Evolutionary conservation across 2,888 invertebrate species (phyloP), one percentile per base, ranked within the genome.

Genomic region (Leptinotarsa haldemani): DNA sequence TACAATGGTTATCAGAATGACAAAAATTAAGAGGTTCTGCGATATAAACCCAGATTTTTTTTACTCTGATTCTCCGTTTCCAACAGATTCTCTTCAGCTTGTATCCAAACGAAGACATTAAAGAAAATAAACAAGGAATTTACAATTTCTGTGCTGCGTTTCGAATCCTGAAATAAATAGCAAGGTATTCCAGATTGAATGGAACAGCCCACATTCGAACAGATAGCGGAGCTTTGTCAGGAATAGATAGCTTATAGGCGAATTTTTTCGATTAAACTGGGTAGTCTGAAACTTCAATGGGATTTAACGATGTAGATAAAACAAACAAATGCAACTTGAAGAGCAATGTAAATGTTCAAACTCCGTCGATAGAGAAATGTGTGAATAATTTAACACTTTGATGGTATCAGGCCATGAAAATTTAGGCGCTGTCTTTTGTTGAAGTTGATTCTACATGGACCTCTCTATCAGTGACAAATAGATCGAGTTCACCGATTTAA

Each of bases 281-380:
- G 61, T n/a, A 61, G 25, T 18, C 40, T 40, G 40, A 7, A 61
- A 18, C n/a, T 61, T n/a, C 30, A 61, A 30, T 16, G 40, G 61
- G 61, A 61, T 30, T 58, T 30, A 61, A 61, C 61, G 40, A 61
- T 61, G 61, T 30, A 61, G 61, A 61, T 61, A 61, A 61, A 61
- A 61, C 61, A 61, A 61, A 61, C 61, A 61, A 61, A 61, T 61
- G 61, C 40, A 61, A 61, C 61, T 40, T 30, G 61, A 61, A 61
- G 61, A 61, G 30, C 61, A 61, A n/a, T 18, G 61, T n/a, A 30
- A 61, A 61, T 61, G 61, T 61, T n/a, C 40, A 12, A 61, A 61
- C 40, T 22, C 22, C 12, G 40, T 30, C n/a, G 40, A 40, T 61
- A 30, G 61, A 40, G 30, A 30, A 61, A 61, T 30, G 40, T 30